Base-by-base conservation (phyloP, 2,797 vertebrate species). In the Oreochromis mossambicus region DNA sequence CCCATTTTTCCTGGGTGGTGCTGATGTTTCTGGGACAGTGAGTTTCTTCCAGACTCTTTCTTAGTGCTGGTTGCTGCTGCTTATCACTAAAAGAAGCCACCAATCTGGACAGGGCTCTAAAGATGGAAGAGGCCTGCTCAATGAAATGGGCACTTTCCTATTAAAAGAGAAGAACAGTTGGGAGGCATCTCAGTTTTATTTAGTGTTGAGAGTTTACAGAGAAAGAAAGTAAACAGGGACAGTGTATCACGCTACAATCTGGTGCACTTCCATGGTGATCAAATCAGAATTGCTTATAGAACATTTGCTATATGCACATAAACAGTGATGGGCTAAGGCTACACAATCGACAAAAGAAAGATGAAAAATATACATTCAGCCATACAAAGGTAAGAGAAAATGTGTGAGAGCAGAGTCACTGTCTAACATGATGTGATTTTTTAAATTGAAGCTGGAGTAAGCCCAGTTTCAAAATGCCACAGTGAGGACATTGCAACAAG, bases 131-230 rank as follows among this genome's bases (percentile, higher is more conserved):
- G 19, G 97, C 94, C 90, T 96, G 97, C 75, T 97, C 96, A 83
- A 81, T 96, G 91, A 98, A 99, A 29, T 94, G 92, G 83, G 81
- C 88, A 91, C 98, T 99, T 82, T 98, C 98, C 98, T 99, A 87
- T 82, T 32, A 14, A 88, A 80, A 82, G 9, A 81, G 8, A 32
- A 34, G 68, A 81, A 5, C 26, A 63, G 70, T 19, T 3, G 6
- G n/a, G 58, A 43, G 58, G 38, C 32, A 52, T 50, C 61, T 19
- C 3, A 19, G 24, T 79, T 51, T 29, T 51, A 8, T 77, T 82
- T 46, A 75, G 21, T 51, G 7, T 2, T 1, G 8, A 24, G 54
- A 76, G 54, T 79, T 61, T 52, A 26, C 86, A 80, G 15, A 73
- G 41, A 68, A 83, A 48, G 4, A 15, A 75, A 32, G 17, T 43